A percentile compares a stretch with the other conserved stretches of the same genome.
Conservation (phyloP, 2,888 invertebrate species). For the Hipparchia semele region DNA sequence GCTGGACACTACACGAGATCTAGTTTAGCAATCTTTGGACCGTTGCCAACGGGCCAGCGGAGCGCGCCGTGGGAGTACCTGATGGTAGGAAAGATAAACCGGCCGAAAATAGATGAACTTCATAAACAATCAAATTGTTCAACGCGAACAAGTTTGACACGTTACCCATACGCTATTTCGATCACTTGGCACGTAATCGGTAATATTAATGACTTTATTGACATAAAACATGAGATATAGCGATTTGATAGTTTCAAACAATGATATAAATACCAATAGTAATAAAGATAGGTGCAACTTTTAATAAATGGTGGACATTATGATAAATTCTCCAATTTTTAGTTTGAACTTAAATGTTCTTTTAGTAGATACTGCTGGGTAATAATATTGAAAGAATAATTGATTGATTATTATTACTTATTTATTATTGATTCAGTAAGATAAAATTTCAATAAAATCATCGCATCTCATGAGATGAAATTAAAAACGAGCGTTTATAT, state of each 20-base stretch:
- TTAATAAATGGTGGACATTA: neutral
- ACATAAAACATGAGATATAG: constrained; percentile 17
- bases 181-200: constrained; percentile 26
- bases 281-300: neutral
- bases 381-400: too few relatives aligned
- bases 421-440: too few relatives aligned
- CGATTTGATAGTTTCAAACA: neutral
- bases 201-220: constrained; percentile 29
- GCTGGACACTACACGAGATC: constrained; percentile 53
- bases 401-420: too few relatives aligned
- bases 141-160: constrained; percentile 30
- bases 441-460: too few relatives aligned
- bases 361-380: too few relatives aligned
- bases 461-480: too few relatives aligned
- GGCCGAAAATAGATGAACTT: constrained; percentile 71
- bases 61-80: constrained; percentile 67
- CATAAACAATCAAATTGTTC: constrained; percentile 70
- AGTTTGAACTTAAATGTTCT: too few relatives aligned
- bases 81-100: constrained; percentile 78
- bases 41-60: constrained; percentile 62
- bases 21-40: constrained; percentile 79
- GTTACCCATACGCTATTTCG: constrained; percentile 26
- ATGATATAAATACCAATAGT: neutral
- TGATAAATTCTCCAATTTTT: neutral
- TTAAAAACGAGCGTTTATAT: too few relatives aligned